These are phyloP conservation scores for Ormyrus labotus DNA, from an alignment of 2,888 invertebrate genomes.

Conservation along the genomic window DNA sequence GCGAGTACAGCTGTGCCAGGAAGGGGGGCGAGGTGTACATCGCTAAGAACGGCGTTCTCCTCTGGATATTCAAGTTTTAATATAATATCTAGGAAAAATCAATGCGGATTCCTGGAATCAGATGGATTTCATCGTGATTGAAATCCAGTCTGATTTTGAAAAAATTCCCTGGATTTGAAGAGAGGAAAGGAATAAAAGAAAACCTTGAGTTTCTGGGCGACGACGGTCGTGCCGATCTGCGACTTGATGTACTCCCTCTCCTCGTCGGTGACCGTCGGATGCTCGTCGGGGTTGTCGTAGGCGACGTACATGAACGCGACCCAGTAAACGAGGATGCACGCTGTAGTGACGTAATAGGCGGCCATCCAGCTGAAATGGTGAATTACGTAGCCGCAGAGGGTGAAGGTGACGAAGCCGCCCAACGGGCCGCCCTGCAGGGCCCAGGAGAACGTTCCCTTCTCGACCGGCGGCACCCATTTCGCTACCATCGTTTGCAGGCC, in stretches of 20 bases:
- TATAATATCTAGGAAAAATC: too few relatives aligned
- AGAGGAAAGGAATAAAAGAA: too few relatives aligned
- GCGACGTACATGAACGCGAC: not conserved
- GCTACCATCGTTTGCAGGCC: not conserved
- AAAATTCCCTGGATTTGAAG: too few relatives aligned
- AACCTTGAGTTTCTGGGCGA: too few relatives aligned
- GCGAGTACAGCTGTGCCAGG: slow-evolving; percentile 82
- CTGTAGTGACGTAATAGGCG: not conserved
- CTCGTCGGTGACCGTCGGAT: not conserved
- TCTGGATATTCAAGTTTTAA: too few relatives aligned
- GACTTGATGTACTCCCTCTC: not conserved
- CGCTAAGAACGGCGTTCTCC: too few relatives aligned
- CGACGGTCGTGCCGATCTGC: not conserved
- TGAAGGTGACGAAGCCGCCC: not conserved
- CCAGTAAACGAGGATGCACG: not conserved
- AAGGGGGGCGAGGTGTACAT: slow-evolving; percentile 81
- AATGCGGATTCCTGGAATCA: too few relatives aligned
- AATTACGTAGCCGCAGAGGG: not conserved
- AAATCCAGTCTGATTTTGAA: too few relatives aligned
- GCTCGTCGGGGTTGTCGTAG: not conserved
- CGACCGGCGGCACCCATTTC: not conserved
- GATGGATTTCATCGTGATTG: too few relatives aligned
- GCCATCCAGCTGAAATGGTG: not conserved
- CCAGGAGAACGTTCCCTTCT: not conserved
- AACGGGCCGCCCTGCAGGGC: not conserved